Conservation (phyloP, 92 coral and sea anemone genomes). For the Siderastrea radians region DNA sequence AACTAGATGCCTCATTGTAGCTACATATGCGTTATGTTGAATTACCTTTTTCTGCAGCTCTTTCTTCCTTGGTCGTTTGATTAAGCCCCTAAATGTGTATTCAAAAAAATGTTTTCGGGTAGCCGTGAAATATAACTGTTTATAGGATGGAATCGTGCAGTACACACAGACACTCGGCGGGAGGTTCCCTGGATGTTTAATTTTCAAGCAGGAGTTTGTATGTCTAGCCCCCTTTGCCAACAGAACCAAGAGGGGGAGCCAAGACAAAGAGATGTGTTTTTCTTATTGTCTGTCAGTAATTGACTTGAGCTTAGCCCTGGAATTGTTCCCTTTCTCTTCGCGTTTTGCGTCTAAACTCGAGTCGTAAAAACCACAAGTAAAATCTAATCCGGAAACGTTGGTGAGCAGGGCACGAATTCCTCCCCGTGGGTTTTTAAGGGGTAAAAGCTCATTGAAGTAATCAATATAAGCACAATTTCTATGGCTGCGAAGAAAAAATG, state of each 20-base stretch:
- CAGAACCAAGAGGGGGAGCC: conserved; percentile 7
- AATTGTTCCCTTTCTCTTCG: background rate
- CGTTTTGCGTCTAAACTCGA: background rate
- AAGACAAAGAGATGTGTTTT: conserved; percentile 19
- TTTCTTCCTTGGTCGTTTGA: too few relatives aligned
- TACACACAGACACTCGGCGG: background rate
- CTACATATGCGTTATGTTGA: background rate
- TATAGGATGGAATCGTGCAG: background rate
- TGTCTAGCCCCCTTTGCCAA: background rate
- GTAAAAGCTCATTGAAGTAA: too few relatives aligned
- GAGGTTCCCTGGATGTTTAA: conserved; percentile 22
- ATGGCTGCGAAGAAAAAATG: background rate
- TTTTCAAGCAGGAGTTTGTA: conserved; percentile 14
- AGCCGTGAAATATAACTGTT: background rate
- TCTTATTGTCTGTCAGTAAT: background rate
- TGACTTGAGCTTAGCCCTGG: background rate
- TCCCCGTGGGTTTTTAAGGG: background rate
- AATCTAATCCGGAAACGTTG: conserved; percentile 28
- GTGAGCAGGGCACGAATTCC: background rate
- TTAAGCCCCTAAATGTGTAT: background rate
- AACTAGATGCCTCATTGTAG: background rate
- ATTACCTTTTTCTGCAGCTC: background rate
- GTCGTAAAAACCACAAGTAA: conserved; percentile 1
- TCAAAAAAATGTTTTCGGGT: background rate
- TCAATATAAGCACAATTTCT: background rate